Base-by-base conservation (phyloP, 23 tunicate species). In the Trididemnum clinides region DNA sequence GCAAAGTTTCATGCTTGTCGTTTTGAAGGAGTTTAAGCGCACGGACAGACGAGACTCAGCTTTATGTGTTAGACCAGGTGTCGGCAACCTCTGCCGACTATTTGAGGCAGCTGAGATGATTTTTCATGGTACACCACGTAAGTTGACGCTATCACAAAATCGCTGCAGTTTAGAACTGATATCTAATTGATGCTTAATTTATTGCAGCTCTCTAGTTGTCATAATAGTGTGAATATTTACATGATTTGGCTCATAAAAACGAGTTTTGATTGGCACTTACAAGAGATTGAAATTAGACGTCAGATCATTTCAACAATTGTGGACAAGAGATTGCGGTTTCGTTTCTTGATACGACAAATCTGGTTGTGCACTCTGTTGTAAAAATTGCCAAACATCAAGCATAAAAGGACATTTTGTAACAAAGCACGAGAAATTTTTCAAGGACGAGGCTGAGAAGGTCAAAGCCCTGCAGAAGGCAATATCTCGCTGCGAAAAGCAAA, bases 401-500 rank as follows among this genome's bases (percentile, higher is more conserved):
- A 81, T 81, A 81, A 81, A 81, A 63, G 76, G 85, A 64, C 85
- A 81, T 83, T 83, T 83, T 70, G 73, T 70, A 70, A 83, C 87
- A 72, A 70, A 70, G 79, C 87, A 70, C 87, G 85, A 81, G 75
- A 63, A 81, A 81, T 81, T 50, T 76, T 81, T 81, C 50, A 81
- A 63, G 85, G 85, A 81, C 85, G 85, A 81, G 63, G 85, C 50
- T 63, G 77, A 81, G 50, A 81, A 81, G 76, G 64, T 81, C 80
- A 64, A 83, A 83, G 70, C 87, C 18, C 87, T 83, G 64, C 37
- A 76, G 39, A 76, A 39, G 62, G 82, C 82, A 76, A 66, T 76
- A 76, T 70, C 87, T 69, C 25, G 80, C 80, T 83, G 71, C 80
- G 87, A 83, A 76, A 83, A 83, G 39, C 87, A 83, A 83, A 83